Evolutionary conservation across 2,113 vertebrate species (phyloP), one percentile per base, ranked within the genome.

Genomic region (Neomonachus schauinslandi): DNA sequence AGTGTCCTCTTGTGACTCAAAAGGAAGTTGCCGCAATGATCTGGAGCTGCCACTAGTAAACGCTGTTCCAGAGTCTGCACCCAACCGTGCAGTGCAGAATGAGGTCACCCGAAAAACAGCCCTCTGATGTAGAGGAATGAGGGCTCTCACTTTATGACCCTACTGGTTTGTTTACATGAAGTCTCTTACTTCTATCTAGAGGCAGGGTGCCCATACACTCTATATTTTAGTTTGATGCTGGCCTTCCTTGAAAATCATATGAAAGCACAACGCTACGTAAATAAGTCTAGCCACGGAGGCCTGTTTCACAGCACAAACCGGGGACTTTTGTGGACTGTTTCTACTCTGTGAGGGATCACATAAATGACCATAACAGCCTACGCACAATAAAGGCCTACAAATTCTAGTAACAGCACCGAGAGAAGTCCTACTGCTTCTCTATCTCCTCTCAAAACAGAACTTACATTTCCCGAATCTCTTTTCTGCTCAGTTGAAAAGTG

Each of bases 41-140:
- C 42, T 8, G 33, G 0, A 33, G 53, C 9, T 33, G 76, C 36
- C 33, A 13, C 53, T 36, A 19, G n/a, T 2, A 15, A 6, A n/a
- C 1, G 5, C 19, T 42, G 22, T 0, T 16, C 65, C 46, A 0
- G 24, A 26, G 49, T 0, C 55, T 15, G 51, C 28, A 31, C 8
- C 11, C 11, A 7, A 1, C 31, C 31, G 1, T 0, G 5, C 11
- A 9, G 36, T 6, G 36, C 31, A 39, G 63, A 10, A 7, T 0
- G 9, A 7, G 0, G 46, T 28, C 22, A 4, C 59, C 46, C 0
- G 8, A 19, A 69, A 28, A 49, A n/a, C 6, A 36, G 21, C 7
- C 4, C 14, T 1, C 1, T 1, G 24, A 4, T 0, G 3, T 0
- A 16, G 31, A 55, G 24, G 74, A n/a, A 26, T 53, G 0, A 13